A percentile compares a stretch with the other conserved stretches of the same genome.
Evolutionary conservation across 2,888 invertebrate genomes (phyloP).

Genomic region (Sericinus montela): DNA sequence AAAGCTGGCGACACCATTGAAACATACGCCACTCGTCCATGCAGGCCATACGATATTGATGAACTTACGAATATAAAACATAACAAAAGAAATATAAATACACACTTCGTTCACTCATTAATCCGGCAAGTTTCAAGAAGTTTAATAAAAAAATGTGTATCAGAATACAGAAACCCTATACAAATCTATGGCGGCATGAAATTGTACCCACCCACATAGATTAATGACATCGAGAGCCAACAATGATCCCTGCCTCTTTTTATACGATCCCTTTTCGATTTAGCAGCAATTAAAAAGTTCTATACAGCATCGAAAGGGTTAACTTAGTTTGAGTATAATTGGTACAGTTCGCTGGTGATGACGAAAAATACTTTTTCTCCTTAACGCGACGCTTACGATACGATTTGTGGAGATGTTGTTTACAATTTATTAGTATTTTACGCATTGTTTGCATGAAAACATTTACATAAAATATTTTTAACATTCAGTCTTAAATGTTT

Average conservation of each 20-base stretch:
- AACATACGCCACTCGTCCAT: no score
- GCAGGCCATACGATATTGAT: no score
- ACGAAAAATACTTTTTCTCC: constrained; percentile 23
- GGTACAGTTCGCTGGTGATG: constrained; percentile 40
- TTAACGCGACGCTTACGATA: constrained; percentile 21
- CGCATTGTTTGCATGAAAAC: no score
- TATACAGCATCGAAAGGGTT: constrained; percentile 61
- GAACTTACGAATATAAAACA: no score
- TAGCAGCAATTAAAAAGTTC: constrained; percentile 77
- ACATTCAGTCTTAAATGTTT: no score
- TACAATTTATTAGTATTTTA: no score
- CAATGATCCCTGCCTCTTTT: constrained; percentile 52
- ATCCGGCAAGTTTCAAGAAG: not conserved
- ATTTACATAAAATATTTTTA: no score
- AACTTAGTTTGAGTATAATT: constrained; percentile 69
- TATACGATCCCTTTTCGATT: constrained; percentile 64
- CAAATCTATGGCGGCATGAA: constrained; percentile 43
- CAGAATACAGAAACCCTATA: constrained; percentile 28
- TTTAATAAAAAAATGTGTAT: constrained; percentile 8
- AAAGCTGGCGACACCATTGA: no score
- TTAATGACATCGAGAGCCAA: constrained; percentile 53
- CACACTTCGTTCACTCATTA: not conserved
- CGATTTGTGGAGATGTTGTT: no score
- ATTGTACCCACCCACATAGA: constrained; percentile 64
- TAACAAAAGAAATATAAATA: no score